phyloP scores from a whole-genome alignment of 2,888 invertebrate species.

The Troides helena region DNA sequence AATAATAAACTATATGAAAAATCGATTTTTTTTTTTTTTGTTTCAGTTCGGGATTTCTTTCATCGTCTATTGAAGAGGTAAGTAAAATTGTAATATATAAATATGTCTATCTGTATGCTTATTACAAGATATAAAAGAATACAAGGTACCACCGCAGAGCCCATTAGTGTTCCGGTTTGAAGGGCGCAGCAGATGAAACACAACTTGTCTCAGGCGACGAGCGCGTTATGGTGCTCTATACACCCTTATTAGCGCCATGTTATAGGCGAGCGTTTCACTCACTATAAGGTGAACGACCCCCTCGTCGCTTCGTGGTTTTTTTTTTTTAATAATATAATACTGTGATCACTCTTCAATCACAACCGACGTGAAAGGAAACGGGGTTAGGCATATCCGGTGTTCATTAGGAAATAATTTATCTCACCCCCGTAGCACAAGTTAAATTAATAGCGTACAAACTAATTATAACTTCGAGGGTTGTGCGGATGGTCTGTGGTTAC shows the following conservation, averaged over 20 bases:
- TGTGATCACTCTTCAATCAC: background rate
- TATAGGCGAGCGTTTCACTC: too few relatives aligned
- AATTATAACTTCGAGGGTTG: too few relatives aligned
- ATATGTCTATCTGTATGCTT: slow-evolving; percentile 13
- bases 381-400: slow-evolving; percentile 31
- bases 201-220: too few relatives aligned
- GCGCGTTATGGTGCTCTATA: too few relatives aligned
- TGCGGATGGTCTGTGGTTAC: too few relatives aligned
- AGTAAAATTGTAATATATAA: slow-evolving; percentile 38
- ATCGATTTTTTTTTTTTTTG: slow-evolving; percentile 41
- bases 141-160: too few relatives aligned
- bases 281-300: too few relatives aligned
- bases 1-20: too few relatives aligned
- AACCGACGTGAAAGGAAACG: slow-evolving; percentile 31
- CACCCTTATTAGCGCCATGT: too few relatives aligned
- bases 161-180: too few relatives aligned
- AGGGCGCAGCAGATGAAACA: too few relatives aligned
- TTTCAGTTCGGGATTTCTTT: slow-evolving; percentile 73
- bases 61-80: slow-evolving; percentile 74
- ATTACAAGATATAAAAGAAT: too few relatives aligned
- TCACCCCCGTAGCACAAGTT: background rate
- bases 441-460: background rate
- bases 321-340: background rate
- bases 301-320: background rate
- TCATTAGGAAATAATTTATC: slow-evolving; percentile 29